Evolutionary conservation across 2,113 vertebrate species (phyloP), one percentile per base, ranked within the genome.

Genomic region (Erythrocercus mccallii): DNA sequence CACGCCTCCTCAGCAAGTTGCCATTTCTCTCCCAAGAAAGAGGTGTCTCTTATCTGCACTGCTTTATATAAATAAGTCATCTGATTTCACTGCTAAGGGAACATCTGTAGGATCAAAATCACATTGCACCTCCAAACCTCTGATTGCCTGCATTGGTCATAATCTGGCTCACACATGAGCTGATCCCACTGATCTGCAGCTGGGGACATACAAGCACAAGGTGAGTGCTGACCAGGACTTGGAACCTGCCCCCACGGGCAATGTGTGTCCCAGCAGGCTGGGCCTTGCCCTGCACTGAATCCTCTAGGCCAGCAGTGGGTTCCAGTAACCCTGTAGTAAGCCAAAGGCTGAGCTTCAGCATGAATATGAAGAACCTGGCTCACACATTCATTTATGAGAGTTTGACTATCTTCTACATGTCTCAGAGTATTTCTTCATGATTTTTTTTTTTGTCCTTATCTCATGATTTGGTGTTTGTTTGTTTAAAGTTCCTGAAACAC

Each of bases 401-500:
- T 53, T 65, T 57, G 53, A 12, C 21, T 16, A 38, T 62, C 76
- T 82, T 65, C 85, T 81, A 60, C 58, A 35, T 27, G 17, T 23
- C 60, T 79, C 50, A n/a, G 27, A 90, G 38, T 12, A 65, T 69
- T 84, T 88, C 61, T 74, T 83, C 56, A 54, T 20, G 58, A 56
- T 56, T 61, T 73, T 73, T 13, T 69, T 91, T 93, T 90, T 88
- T 61, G 24, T 24, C 40, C 48, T 96, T 90, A 92, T 92, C 82
- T 88, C 61, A 84, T 72, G 12, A 88, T 93, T 96, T 83, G 81
- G 38, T 88, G 56, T 85, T 94, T 91, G 65, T 86, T 96, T 92
- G 66, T 80, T 92, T 87, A 60, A 86, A 82, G 56, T 86, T 94
- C 78, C 81, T 60, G 48, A 94, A 96, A 51, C 57, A 70, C 21